A percentile compares a stretch with the other conserved stretches of the same genome.
Evolutionary conservation across 2,797 vertebrate genomes (phyloP).

Genomic region (Amblyopsis hoosieri): DNA sequence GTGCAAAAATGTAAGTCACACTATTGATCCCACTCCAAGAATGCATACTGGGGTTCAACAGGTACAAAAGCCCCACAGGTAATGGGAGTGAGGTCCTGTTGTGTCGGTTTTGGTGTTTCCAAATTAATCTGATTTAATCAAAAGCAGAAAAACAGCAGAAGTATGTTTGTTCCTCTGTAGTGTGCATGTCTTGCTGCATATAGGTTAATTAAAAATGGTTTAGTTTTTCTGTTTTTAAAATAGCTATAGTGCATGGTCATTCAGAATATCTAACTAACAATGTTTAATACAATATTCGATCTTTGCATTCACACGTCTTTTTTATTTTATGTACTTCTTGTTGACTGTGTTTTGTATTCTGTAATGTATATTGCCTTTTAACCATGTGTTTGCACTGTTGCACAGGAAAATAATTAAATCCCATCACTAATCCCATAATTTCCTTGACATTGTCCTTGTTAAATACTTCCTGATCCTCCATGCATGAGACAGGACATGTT

Average conservation of each 20-base stretch:
- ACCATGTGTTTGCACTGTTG: too few relatives aligned
- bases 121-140: constrained; percentile 8
- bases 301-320: too few relatives aligned
- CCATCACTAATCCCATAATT: constrained; percentile 32
- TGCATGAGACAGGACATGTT: constrained; percentile 24
- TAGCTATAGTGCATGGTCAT: neutral
- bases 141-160: constrained; percentile 10
- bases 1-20: constrained; percentile 36
- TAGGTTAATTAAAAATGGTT: constrained; percentile 14
- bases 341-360: too few relatives aligned
- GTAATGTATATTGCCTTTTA: too few relatives aligned
- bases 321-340: too few relatives aligned
- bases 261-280: too few relatives aligned
- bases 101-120: constrained; percentile 47
- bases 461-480: constrained; percentile 34
- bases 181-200: neutral
- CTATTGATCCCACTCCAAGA: constrained; percentile 53
- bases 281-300: too few relatives aligned
- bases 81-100: constrained; percentile 22
- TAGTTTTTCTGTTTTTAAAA: constrained; percentile 24
- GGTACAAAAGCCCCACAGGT: constrained; percentile 43
- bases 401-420: constrained; percentile 39
- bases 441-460: constrained; percentile 38
- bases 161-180: constrained; percentile 42
- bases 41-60: constrained; percentile 21